Conservation (phyloP, 2,797 vertebrate species). For the Myioborus miniatus region DNA sequence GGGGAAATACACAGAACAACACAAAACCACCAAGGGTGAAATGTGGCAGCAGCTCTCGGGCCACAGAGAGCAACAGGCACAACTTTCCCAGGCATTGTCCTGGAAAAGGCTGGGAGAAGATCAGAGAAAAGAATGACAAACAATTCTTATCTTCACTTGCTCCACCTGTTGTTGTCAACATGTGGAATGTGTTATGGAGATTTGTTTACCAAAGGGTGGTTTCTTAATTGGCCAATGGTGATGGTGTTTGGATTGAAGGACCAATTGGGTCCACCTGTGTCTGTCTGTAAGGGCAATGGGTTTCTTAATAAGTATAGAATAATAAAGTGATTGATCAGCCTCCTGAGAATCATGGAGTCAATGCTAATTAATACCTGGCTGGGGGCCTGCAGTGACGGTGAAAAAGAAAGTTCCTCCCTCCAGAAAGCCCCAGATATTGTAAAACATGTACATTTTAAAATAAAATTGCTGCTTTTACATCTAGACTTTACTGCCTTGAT, state of each 20-base stretch:
- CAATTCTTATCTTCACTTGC: background rate
- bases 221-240: background rate
- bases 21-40: accelerated
- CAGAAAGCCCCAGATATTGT: background rate
- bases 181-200: background rate
- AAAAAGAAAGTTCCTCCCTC: background rate
- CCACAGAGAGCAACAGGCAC: background rate
- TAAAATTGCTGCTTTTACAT: background rate
- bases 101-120: background rate
- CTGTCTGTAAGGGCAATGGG: background rate
- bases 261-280: background rate
- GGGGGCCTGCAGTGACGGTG: background rate
- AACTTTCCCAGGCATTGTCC: background rate
- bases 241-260: background rate
- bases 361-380: background rate
- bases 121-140: background rate
- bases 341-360: background rate
- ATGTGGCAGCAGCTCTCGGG: background rate
- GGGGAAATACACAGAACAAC: background rate
- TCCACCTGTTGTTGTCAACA: background rate
- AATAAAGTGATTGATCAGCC: background rate
- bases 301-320: background rate
- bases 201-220: background rate
- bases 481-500: background rate
- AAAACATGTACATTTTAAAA: background rate